Evolutionary conservation across 2,888 invertebrate genomes (phyloP), one percentile per base, ranked within the genome.

Genomic region (Altica lythri): DNA sequence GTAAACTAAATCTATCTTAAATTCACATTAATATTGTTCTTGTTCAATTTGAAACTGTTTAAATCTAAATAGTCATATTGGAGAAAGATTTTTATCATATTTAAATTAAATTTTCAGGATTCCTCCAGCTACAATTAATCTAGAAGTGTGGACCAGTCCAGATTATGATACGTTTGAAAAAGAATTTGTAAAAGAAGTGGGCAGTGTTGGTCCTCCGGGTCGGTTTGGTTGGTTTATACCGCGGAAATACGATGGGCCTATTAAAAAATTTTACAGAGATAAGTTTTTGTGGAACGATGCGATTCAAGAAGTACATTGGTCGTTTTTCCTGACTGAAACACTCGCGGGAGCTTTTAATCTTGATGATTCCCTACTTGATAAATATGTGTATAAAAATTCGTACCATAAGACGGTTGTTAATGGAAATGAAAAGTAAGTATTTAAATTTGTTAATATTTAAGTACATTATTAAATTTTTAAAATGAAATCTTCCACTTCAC

Each of bases 101-200:
- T n/a, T n/a, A n/a, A n/a, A n/a, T n/a, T n/a, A n/a, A n/a, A 59
- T 30, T 62, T 59, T 3, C 63, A 80, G 80, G 48, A 63, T 75
- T 47, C 80, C 80, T 6, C 69, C 72, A 16, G 72, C 80, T 0
- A 79, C 81, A 76, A 79, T 90, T 12, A 88, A 90, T 71, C 74
- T 89, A 67, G 89, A 88, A 71, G 84, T 86, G 0, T 88, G 88
- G 86, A 77, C 85, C 54, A 80, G 84, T 14, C 81, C 86, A 0
- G 82, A 85, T 34, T 79, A 80, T 46, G 84, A 84, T 66, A 75
- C 79, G 18, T 75, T 76, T 46, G 77, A 78, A 64, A 71, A 74
- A n/a, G 61, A 78, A 64, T 74, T 73, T 55, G 77, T 76, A 18
- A 78, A 75, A 42, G 82, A 82, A 60, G 79, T 80, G 38, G 86